These are phyloP conservation scores for Sweltsa coloradensis DNA, from an alignment of 1,140 invertebrate genomes.

Conservation along the genomic window DNA sequence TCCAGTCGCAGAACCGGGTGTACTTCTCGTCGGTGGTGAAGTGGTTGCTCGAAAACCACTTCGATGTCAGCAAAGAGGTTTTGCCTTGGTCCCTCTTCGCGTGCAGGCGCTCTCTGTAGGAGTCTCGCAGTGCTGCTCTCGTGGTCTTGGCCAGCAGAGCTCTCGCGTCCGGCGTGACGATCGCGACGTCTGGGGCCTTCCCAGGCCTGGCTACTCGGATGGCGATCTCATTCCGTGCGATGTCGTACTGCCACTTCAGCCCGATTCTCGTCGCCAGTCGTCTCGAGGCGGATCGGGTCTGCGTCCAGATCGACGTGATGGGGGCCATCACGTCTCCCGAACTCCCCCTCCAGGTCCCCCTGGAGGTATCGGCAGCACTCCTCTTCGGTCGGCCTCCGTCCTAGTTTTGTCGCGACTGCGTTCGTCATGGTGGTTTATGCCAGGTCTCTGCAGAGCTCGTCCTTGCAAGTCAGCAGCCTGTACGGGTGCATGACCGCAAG, in stretches of 20 bases:
- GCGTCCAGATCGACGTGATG: background rate
- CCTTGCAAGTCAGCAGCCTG: too few relatives aligned
- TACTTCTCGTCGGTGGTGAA: constrained; percentile 20
- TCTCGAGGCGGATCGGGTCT: background rate
- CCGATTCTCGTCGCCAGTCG: background rate
- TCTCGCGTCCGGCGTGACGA: background rate
- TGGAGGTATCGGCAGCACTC: background rate
- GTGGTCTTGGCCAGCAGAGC: background rate
- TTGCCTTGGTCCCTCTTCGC: background rate
- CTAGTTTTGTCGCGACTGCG: background rate
- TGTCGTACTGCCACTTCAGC: background rate
- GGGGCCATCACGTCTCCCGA: background rate
- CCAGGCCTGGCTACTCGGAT: background rate
- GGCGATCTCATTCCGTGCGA: background rate
- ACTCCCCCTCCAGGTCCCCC: background rate
- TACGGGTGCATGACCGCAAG: too few relatives aligned
- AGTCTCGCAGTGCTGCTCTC: background rate
- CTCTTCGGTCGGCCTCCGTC: background rate
- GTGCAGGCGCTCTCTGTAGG: background rate
- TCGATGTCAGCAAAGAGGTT: background rate
- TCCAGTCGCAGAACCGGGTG: constrained; percentile 27
- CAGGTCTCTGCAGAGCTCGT: too few relatives aligned
- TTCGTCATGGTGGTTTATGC: too few relatives aligned
- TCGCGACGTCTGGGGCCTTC: background rate
- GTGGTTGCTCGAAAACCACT: constrained; percentile 14